Base-by-base conservation (phyloP, 2,888 invertebrate genomes). In the Hyposoter dolosus region DNA sequence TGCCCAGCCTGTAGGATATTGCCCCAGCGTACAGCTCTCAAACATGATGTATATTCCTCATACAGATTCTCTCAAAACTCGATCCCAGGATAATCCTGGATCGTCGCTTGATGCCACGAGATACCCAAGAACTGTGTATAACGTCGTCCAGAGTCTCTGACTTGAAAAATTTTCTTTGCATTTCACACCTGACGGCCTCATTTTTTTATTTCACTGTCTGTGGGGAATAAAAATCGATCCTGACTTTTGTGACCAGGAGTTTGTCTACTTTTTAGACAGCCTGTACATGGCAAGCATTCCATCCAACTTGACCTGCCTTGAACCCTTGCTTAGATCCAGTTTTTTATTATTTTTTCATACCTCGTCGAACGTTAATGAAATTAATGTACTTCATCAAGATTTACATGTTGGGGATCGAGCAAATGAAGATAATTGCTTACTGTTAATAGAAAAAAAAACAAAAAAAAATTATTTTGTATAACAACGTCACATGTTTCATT, bases 1-100 rank as follows among this genome's bases (percentile, higher is more conserved):
- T 69, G 53, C 69, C 77, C 43, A 40, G 78, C 35, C 78, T 60
- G 69, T 28, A 69, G 66, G 35, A 77, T 77, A 77, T 68, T 53
- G 68, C 50, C 19, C 53, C 77, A 23, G 53, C 66, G 15, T 4
- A 28, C 60, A 40, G n/a, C 40, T 40, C 66, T 68, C 53, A 35
- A 45, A 76, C 65, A 60, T 60, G 23, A 60, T 32, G 40, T 23
- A 75, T 60, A 60, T 60, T 60, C 0, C 43, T 10, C 28, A 28
- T 60, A 60, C 60, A 60, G 60, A 60, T 28, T 28, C 10, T 28
- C 60, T 60, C 60, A 60, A 60, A 60, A 60, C 28, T 60, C 6
- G 5, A 28, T 60, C 28, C 15, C 28, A 15, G 28, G 1, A 15
- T 1, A 32, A 32, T 28, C 6, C 15, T 60, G 0, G 19, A 15